phyloP scores from a whole-genome alignment of 1,140 invertebrate species.

The Micrasema minimum region DNA sequence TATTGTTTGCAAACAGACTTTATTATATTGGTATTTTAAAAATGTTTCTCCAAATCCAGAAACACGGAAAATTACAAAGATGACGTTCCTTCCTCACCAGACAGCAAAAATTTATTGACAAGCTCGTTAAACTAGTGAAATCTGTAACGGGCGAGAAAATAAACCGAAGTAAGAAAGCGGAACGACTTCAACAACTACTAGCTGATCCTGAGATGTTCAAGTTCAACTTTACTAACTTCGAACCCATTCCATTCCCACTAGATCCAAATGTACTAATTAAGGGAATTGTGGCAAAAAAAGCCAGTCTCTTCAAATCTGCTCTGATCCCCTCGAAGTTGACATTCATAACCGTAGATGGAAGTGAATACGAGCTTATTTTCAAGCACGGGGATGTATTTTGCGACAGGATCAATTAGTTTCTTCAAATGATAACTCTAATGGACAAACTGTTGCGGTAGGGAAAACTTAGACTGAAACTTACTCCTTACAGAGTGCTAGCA shows the following conservation, averaged over 20 bases:
- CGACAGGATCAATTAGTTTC: conserved; percentile 97
- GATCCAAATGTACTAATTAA: conserved; percentile 92
- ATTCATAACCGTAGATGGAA: conserved; percentile 83
- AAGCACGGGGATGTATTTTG: conserved; percentile 99
- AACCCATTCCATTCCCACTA: conserved; percentile 92
- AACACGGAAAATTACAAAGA: conserved; percentile 76
- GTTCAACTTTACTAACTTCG: conserved; percentile 92
- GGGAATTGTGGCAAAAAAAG: conserved; percentile 89
- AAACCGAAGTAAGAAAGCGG: conserved; percentile 91
- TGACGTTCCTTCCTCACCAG: conserved; percentile 77
- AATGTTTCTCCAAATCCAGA: conserved; percentile 56
- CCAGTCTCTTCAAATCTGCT: conserved; percentile 95
- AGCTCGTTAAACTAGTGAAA: conserved; percentile 90
- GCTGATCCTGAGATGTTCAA: conserved; percentile 84
- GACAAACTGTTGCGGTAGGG: conserved; percentile 93
- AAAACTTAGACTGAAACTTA: conserved; percentile 95
- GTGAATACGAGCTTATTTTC: conserved; percentile 97
- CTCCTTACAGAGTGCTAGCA: conserved; percentile 92
- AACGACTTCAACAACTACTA: conserved; percentile 85
- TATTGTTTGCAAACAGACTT: too few species aligned
- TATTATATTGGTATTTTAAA: too few species aligned
- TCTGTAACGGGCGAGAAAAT: conserved; percentile 91
- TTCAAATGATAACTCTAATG: conserved; percentile 98
- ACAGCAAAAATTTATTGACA: conserved; percentile 92
- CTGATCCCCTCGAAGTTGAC: conserved; percentile 97